These are phyloP conservation scores for Poeciliopsis turneri DNA, from an alignment of 2,797 vertebrate species.

Conservation along the genomic window DNA sequence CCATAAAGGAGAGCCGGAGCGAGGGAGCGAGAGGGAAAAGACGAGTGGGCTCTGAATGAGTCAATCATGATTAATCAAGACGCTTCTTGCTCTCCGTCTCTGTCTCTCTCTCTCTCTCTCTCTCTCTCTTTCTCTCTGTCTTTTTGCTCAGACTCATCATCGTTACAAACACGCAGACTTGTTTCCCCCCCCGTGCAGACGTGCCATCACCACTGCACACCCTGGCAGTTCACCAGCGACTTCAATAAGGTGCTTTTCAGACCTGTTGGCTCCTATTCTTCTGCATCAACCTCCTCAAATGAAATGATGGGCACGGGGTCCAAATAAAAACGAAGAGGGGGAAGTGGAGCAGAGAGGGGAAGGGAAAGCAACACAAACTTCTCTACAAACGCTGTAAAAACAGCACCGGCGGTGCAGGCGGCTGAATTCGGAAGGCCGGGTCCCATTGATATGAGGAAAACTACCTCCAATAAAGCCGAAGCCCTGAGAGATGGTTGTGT, in stretches of 20 bases:
- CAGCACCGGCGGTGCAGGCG: not conserved
- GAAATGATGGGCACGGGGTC: too few relatives aligned
- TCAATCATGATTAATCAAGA: conserved; percentile 84
- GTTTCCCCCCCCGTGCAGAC: conserved; percentile 20
- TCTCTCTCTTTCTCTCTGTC: conserved; percentile 33
- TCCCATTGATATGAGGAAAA: not conserved
- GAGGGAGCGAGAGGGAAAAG: conserved; percentile 57
- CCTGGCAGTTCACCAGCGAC: not conserved
- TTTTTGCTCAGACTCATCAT: conserved; percentile 58
- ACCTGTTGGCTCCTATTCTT: conserved; percentile 6
- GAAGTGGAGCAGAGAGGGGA: not conserved
- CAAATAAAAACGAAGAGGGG: too few relatives aligned
- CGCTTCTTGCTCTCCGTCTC: conserved; percentile 62
- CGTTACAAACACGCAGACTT: conserved; percentile 25
- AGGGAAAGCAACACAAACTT: not conserved
- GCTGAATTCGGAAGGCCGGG: not conserved
- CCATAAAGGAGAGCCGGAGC: conserved; percentile 62
- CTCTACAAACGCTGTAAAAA: not conserved
- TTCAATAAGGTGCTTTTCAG: not conserved
- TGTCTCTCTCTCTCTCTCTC: conserved; percentile 23
- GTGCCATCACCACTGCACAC: conserved; percentile 8
- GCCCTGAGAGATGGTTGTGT: not conserved
- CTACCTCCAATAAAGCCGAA: not conserved
- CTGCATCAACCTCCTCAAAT: not conserved
- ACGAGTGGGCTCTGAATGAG: conserved; percentile 79